phyloP scores from a whole-genome alignment of 2,113 vertebrate species.

The Lonchura striata region DNA sequence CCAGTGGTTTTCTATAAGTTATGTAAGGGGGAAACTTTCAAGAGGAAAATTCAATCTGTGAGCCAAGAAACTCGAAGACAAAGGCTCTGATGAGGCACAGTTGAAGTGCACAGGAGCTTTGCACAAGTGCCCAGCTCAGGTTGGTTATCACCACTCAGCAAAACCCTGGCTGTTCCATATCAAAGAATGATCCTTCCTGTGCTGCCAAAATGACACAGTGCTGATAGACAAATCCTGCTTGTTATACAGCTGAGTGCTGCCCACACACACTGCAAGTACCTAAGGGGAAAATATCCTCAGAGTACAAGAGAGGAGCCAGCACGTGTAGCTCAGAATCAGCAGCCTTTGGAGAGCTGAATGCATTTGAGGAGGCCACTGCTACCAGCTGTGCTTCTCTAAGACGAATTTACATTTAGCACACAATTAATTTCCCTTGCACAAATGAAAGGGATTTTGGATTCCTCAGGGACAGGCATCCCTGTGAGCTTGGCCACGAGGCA shows the following conservation, averaged over 20 bases:
- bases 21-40: not conserved
- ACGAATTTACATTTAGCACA: constrained; percentile 41
- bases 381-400: constrained; percentile 10
- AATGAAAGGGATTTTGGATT: not conserved
- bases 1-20: not conserved
- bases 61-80: not conserved
- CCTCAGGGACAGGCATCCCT: not conserved
- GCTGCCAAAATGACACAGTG: not conserved
- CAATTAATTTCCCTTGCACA: constrained; percentile 6
- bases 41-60: not conserved
- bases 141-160: not conserved
- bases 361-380: constrained; percentile 32
- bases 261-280: not conserved
- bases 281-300: not conserved
- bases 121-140: not conserved
- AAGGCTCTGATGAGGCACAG: not conserved
- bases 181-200: not conserved
- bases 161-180: not conserved
- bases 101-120: not conserved
- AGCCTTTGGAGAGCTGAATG: constrained; percentile 41
- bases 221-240: not conserved
- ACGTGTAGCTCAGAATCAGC: constrained; percentile 1
- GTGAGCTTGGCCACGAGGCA: not conserved
- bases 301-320: not conserved
- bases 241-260: not conserved